Conservation (phyloP, 2,113 vertebrate species). For the Syngnathus floridae region DNA sequence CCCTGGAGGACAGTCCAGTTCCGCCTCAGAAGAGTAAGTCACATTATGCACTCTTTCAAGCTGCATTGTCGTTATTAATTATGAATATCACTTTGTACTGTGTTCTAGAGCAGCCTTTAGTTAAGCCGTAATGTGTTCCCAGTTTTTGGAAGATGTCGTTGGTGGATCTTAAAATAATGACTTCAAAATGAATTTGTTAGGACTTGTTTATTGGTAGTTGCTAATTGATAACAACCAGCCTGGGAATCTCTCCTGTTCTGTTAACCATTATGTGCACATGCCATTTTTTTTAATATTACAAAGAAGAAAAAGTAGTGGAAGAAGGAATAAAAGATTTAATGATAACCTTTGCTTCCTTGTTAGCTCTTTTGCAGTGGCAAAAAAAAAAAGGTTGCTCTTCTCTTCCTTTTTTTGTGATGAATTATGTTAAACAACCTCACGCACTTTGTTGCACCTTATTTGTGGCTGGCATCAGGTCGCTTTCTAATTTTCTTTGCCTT, state of each 20-base stretch:
- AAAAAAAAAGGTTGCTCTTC: no score
- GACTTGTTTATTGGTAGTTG: background rate
- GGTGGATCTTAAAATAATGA: background rate
- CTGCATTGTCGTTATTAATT: background rate
- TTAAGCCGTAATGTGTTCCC: background rate
- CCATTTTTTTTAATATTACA: background rate
- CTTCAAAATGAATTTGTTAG: background rate
- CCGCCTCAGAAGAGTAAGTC: conserved; percentile 62
- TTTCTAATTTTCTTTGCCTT: no score
- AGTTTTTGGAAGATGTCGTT: background rate
- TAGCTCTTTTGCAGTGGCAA: no score
- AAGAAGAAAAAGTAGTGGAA: background rate
- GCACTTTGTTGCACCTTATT: no score
- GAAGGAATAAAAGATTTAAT: background rate
- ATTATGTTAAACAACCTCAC: no score
- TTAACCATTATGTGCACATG: background rate
- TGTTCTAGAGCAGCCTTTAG: background rate
- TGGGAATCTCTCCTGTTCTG: no score
- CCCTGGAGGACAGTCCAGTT: conserved; percentile 65
- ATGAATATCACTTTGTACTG: background rate
- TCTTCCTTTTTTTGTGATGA: no score
- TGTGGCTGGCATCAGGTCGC: no score
- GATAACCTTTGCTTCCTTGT: background rate
- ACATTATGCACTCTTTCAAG: background rate
- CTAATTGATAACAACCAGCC: background rate